phyloP scores from a whole-genome alignment of 1,140 invertebrate species.

The Caenorhabditis latens region DNA sequence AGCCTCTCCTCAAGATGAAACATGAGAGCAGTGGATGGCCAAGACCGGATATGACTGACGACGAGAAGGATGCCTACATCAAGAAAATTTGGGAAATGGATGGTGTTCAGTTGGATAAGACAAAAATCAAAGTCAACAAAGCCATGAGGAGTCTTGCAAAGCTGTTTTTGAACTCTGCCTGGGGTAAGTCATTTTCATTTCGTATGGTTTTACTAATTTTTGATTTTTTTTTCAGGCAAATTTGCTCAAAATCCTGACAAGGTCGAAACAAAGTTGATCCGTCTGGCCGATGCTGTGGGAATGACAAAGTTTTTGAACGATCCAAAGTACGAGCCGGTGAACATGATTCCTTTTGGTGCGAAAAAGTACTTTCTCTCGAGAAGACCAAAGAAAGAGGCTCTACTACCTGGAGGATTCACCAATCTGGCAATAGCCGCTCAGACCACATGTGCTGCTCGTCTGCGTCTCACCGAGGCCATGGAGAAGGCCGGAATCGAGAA shows the following conservation, averaged over 20 bases:
- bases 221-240: not conserved
- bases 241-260: not conserved
- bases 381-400: not conserved
- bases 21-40: slow-evolving; percentile 1
- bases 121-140: not conserved
- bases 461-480: not conserved
- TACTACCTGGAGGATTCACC: not conserved
- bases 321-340: not conserved
- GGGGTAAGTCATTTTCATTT: not conserved
- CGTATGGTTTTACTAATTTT: not conserved
- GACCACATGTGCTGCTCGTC: not conserved
- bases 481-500: not conserved
- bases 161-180: not conserved
- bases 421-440: not conserved
- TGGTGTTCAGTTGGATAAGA: not conserved
- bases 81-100: not conserved
- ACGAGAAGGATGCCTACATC: not conserved
- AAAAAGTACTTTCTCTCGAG: not conserved
- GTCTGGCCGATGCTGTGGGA: not conserved
- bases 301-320: not conserved
- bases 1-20: not conserved
- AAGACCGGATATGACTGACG: not conserved
- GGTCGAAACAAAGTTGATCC: not conserved
- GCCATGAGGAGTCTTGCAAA: not conserved
- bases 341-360: not conserved